A percentile compares a stretch with the other conserved stretches of the same genome.
phyloP scores from a whole-genome alignment of 1,140 invertebrate genomes.

The Diplogasteroides magnus region DNA sequence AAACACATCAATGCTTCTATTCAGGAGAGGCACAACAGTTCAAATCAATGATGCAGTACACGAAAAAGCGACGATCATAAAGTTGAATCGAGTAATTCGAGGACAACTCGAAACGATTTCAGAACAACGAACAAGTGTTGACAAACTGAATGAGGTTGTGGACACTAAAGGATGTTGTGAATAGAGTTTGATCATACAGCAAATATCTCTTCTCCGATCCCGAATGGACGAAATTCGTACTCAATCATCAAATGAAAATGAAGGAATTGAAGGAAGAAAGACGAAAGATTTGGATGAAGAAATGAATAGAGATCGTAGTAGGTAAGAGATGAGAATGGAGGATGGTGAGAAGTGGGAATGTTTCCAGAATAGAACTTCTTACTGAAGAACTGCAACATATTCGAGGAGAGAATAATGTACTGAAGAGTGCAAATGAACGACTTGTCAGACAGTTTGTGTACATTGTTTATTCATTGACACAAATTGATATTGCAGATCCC shows the following conservation, averaged over 20 bases:
- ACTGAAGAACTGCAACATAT: conserved; percentile 30
- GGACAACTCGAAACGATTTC: conserved; percentile 26
- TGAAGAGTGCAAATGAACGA: conserved; percentile 37
- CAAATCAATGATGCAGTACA: conserved; percentile 13
- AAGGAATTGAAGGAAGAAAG: neutral
- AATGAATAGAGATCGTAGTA: neutral
- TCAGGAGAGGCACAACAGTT: conserved; percentile 2
- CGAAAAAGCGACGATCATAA: conserved; percentile 34
- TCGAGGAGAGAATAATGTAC: conserved; percentile 32
- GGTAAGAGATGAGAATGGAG: neutral
- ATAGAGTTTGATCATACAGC: conserved; percentile 2
- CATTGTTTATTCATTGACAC: neutral
- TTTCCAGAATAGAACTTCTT: conserved; percentile 9
- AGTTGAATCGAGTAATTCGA: conserved; percentile 30
- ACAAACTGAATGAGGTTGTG: conserved; percentile 15
- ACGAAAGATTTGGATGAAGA: neutral
- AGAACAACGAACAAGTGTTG: conserved; percentile 22
- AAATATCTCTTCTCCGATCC: neutral
- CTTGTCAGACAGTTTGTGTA: conserved; percentile 21
- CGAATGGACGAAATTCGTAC: neutral
- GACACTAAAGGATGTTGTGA: conserved; percentile 4
- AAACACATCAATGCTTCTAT: too few relatives aligned
- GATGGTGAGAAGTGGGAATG: conserved; percentile 3
- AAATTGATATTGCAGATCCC: neutral
- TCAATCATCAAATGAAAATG: neutral